A percentile compares a stretch with the other conserved stretches of the same genome.
These are phyloP conservation scores for Drosophila mauritiana DNA, from an alignment of 1,140 invertebrate genomes.

Conservation along the genomic window DNA sequence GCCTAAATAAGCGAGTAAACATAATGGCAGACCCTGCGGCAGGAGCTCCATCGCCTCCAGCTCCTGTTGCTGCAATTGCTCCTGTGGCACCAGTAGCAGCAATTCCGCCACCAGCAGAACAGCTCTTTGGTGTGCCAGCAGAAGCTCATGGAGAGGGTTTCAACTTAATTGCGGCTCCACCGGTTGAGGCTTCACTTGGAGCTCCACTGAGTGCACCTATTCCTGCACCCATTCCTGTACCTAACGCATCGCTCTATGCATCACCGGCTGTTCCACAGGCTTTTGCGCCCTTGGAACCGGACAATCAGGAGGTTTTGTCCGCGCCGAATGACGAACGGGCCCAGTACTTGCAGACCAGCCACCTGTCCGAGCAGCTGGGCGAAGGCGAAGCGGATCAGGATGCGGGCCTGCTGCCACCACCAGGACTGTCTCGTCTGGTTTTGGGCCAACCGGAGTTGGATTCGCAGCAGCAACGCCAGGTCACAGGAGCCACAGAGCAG, in stretches of 20 bases:
- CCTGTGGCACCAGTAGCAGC: neutral
- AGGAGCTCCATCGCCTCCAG: constrained; percentile 30
- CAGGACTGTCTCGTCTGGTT: constrained; percentile 87
- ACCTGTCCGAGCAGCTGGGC: constrained; percentile 86
- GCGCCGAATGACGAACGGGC: constrained; percentile 88
- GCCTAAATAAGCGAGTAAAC: constrained; percentile 81
- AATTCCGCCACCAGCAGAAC: constrained; percentile 28
- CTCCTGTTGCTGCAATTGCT: constrained; percentile 9
- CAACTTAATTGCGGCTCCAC: constrained; percentile 11
- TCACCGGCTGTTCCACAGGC: constrained; percentile 12
- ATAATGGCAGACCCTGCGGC: constrained; percentile 58
- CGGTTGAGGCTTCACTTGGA: constrained; percentile 12
- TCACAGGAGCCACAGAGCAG: constrained; percentile 73
- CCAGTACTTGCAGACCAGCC: constrained; percentile 90
- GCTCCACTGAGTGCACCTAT: constrained; percentile 21
- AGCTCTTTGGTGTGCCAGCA: constrained; percentile 14
- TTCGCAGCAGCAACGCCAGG: constrained; percentile 72
- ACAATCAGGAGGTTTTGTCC: constrained; percentile 73
- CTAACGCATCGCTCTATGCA: constrained; percentile 58
- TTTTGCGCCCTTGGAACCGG: constrained; percentile 7
- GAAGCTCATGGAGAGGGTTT: constrained; percentile 21
- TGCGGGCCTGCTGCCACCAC: constrained; percentile 85
- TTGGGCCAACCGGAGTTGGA: constrained; percentile 87
- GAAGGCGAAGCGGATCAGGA: constrained; percentile 71
- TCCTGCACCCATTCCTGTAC: constrained; percentile 80